Conservation (phyloP, 1,140 invertebrate species). For the Asbolus verrucosus region DNA sequence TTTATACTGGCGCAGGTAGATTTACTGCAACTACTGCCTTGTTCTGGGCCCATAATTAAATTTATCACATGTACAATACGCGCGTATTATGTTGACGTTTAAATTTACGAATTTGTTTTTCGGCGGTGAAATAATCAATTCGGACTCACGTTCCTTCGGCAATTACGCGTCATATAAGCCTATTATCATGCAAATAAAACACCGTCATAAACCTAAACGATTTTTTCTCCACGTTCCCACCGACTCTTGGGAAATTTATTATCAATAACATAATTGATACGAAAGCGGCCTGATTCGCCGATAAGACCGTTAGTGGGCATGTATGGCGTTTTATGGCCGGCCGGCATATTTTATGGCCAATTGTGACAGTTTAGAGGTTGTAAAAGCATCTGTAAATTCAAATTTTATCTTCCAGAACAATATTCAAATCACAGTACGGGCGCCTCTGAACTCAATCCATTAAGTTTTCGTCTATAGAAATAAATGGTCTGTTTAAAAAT, state of each 20-base stretch:
- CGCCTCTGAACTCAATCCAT: background rate
- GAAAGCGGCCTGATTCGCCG: slow-evolving; percentile 10
- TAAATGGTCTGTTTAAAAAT: background rate
- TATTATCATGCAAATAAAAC: slow-evolving; percentile 30
- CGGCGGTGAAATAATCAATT: background rate
- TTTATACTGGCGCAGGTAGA: no score
- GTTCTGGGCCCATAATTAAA: slow-evolving; percentile 43
- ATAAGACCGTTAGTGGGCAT: slow-evolving; percentile 34
- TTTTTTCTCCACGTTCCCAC: slow-evolving; percentile 7
- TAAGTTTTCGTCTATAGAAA: background rate
- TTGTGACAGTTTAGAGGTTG: slow-evolving; percentile 30
- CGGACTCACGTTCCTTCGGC: slow-evolving; percentile 4
- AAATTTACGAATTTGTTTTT: slow-evolving; percentile 22
- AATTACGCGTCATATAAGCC: slow-evolving; percentile 16
- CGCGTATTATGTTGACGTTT: background rate
- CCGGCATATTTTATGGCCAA: slow-evolving; percentile 36
- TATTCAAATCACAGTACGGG: no score
- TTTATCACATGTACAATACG: slow-evolving; percentile 30
- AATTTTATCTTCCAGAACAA: slow-evolving; percentile 22
- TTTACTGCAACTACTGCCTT: slow-evolving; percentile 20
- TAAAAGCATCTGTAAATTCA: slow-evolving; percentile 32
- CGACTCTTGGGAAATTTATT: slow-evolving; percentile 18
- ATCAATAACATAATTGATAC: slow-evolving; percentile 42
- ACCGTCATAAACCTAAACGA: background rate
- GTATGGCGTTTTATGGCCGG: slow-evolving; percentile 40